Evolutionary conservation across 2,113 vertebrate genomes (phyloP).

Genomic region (Isichthys henryi): DNA sequence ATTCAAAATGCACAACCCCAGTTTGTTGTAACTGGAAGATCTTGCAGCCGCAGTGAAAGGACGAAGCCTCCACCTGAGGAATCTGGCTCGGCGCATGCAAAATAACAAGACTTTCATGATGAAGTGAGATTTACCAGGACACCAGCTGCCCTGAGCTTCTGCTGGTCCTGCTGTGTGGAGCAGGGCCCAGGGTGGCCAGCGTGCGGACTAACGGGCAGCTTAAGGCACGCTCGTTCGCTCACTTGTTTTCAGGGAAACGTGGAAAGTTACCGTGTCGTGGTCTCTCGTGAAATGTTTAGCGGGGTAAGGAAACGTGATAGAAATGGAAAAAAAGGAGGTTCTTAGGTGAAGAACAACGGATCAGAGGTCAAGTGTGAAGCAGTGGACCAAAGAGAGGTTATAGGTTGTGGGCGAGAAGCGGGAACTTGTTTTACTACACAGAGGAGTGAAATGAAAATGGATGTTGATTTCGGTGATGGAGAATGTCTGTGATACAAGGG

Average conservation of each 20-base stretch:
- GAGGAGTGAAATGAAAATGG: background rate
- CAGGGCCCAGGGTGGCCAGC: background rate
- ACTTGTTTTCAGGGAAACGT: background rate
- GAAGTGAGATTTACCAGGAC: background rate
- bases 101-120: background rate
- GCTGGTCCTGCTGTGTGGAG: background rate
- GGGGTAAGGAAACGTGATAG: background rate
- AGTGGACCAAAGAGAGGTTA: background rate
- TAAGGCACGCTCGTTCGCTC: background rate
- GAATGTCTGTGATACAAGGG: background rate
- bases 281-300: background rate
- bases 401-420: background rate
- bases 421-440: background rate
- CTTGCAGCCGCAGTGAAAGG: background rate
- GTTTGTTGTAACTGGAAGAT: background rate
- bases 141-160: background rate
- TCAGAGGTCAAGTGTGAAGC: background rate
- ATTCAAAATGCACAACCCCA: background rate
- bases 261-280: background rate
- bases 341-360: background rate
- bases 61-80: background rate
- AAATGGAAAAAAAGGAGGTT: background rate
- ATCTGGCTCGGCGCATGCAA: background rate
- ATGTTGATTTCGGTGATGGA: background rate
- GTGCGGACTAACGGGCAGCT: background rate